These are phyloP conservation scores for Arrhopalites spinosus DNA, from an alignment of 2,888 invertebrate genomes.

Conservation along the genomic window DNA sequence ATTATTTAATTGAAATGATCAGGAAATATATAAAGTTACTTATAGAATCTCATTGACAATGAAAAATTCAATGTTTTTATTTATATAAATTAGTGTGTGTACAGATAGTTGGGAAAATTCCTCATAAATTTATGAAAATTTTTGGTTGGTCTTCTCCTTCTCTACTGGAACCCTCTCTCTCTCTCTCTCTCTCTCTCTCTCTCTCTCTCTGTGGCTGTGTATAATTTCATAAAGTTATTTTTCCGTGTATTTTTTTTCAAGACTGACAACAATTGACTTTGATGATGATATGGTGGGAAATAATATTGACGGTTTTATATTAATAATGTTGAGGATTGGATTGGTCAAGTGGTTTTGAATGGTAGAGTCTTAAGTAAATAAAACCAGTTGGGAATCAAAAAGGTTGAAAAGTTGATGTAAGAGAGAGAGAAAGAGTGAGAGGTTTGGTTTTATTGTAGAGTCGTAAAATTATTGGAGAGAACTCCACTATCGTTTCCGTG, in stretches of 20 bases:
- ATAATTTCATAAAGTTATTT: not conserved
- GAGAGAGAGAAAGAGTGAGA: constrained; percentile 5
- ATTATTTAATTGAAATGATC: too few relatives aligned
- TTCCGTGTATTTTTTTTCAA: not conserved
- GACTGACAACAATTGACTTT: constrained; percentile 9
- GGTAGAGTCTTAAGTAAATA: constrained; percentile 31
- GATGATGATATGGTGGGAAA: constrained; percentile 6
- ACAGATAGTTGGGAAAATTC: too few relatives aligned
- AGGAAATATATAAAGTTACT: too few relatives aligned
- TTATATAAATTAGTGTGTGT: too few relatives aligned
- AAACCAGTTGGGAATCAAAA: constrained; percentile 36
- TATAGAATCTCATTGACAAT: too few relatives aligned
- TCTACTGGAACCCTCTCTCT: too few relatives aligned
- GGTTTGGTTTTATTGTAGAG: constrained; percentile 33
- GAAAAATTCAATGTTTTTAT: too few relatives aligned
- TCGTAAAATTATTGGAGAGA: constrained; percentile 39
- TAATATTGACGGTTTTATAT: constrained; percentile 17
- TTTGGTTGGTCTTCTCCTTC: too few relatives aligned
- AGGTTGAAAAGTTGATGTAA: constrained; percentile 12
- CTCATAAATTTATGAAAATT: too few relatives aligned
- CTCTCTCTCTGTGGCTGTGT: constrained; percentile 1
- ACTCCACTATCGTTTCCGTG: constrained; percentile 39
- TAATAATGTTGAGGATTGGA: constrained; percentile 18
- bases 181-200: not conserved
- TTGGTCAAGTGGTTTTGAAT: constrained; percentile 6